phyloP scores from a whole-genome alignment of 1,140 invertebrate genomes.

The Zophobas morio region DNA sequence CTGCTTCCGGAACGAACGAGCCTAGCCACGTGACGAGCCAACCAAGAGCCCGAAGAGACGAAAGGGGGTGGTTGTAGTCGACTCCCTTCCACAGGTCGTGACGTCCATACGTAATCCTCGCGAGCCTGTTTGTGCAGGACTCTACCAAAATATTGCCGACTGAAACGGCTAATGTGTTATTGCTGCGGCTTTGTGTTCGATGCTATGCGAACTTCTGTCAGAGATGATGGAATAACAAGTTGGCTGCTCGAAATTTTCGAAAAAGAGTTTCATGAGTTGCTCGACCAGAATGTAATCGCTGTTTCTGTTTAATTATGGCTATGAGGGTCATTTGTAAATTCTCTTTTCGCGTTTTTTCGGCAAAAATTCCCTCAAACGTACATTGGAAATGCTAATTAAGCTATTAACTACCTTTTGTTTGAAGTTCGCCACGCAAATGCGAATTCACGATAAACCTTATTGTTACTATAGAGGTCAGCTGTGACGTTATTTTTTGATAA shows the following conservation, averaged over 20 bases:
- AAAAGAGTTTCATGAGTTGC: background rate
- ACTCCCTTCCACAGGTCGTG: slow-evolving; percentile 50
- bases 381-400: no score
- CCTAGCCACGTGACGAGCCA: slow-evolving; percentile 56
- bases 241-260: background rate
- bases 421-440: no score
- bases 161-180: slow-evolving; percentile 55
- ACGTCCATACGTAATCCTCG: slow-evolving; percentile 59
- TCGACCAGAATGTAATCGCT: no score
- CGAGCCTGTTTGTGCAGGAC: slow-evolving; percentile 53
- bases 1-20: slow-evolving; percentile 58
- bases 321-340: no score
- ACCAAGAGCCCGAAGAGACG: slow-evolving; percentile 10
- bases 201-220: background rate
- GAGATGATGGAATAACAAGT: slow-evolving; percentile 8
- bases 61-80: slow-evolving; percentile 12
- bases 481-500: no score
- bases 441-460: no score
- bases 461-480: no score
- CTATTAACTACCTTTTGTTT: no score
- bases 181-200: slow-evolving; percentile 45
- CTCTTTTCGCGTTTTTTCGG: no score
- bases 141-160: slow-evolving; percentile 58
- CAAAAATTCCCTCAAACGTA: no score
- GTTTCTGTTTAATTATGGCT: no score